A percentile compares a stretch with the other conserved stretches of the same genome.
These are phyloP conservation scores for Crypturellus undulatus DNA, from an alignment of 2,113 vertebrate genomes.

Conservation along the genomic window DNA sequence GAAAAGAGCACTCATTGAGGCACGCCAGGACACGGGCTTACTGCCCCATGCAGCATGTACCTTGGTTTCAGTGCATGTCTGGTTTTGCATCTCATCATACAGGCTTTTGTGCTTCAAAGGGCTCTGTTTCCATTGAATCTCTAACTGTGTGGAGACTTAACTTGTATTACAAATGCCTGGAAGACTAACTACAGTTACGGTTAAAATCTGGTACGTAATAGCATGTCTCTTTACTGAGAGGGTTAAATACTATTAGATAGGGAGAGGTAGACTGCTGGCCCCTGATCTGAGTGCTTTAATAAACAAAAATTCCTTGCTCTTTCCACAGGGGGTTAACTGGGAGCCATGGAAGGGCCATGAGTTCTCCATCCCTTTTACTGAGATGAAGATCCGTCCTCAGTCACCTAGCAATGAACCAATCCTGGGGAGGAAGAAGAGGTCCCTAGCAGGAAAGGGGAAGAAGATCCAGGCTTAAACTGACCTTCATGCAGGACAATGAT, in stretches of 20 bases:
- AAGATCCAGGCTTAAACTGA: neutral
- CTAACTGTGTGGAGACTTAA: neutral
- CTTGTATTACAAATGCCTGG: neutral
- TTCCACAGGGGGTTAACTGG: conserved; percentile 88
- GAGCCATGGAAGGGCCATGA: conserved; percentile 92
- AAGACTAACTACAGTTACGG: neutral
- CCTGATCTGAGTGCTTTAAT: neutral
- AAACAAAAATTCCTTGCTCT: neutral
- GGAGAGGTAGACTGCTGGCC: neutral
- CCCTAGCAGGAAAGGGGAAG: conserved; percentile 50
- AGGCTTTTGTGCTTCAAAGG: neutral
- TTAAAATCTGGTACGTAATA: neutral
- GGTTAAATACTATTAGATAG: neutral
- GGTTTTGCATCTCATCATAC: neutral
- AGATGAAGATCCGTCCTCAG: conserved; percentile 87
- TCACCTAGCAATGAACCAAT: conserved; percentile 48
- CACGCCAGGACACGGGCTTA: neutral
- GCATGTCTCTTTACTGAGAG: neutral
- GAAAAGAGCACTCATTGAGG: neutral
- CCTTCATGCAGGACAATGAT: neutral
- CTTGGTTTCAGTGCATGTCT: neutral
- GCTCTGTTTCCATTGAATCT: neutral
- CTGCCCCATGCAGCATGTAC: neutral
- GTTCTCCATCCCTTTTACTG: conserved; percentile 86
- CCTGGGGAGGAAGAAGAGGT: conserved; percentile 77